Evolutionary conservation across 2,888 invertebrate genomes (phyloP).

Genomic region (Pseudococcus viburni): DNA sequence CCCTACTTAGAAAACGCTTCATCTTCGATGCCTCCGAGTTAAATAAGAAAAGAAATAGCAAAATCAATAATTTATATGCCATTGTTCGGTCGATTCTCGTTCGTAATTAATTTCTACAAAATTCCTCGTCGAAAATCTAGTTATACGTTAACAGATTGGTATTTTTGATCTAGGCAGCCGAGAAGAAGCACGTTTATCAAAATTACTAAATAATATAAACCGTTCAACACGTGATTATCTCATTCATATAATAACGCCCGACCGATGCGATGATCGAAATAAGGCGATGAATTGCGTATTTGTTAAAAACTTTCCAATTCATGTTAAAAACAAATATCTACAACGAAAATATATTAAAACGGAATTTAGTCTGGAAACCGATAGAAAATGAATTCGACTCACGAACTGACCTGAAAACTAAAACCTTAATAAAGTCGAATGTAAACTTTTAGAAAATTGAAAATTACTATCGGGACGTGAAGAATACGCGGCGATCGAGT

Average conservation of each 20-base stretch:
- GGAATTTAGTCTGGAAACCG: slow-evolving; percentile 39
- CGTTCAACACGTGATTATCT: background rate
- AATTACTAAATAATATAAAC: background rate
- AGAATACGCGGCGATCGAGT: slow-evolving; percentile 35
- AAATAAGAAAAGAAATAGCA: background rate
- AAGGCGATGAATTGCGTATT: background rate
- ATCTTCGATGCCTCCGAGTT: background rate
- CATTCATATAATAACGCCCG: background rate
- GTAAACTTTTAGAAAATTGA: slow-evolving; percentile 66
- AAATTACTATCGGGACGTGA: slow-evolving; percentile 63
- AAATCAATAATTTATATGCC: background rate
- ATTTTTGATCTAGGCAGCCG: background rate
- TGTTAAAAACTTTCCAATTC: slow-evolving; percentile 7
- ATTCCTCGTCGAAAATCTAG: background rate
- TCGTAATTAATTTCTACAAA: background rate
- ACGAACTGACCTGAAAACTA: slow-evolving; percentile 65
- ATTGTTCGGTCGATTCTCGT: background rate
- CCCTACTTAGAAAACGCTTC: background rate
- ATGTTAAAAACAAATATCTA: slow-evolving; percentile 36
- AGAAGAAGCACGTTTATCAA: background rate
- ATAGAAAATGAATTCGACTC: slow-evolving; percentile 62
- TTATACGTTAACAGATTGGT: too few relatives aligned
- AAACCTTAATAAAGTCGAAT: slow-evolving; percentile 66
- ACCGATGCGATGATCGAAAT: background rate
- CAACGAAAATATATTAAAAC: slow-evolving; percentile 35